These are phyloP conservation scores for Petrocephalus zakoni DNA, from an alignment of 2,113 vertebrate species.

Conservation along the genomic window DNA sequence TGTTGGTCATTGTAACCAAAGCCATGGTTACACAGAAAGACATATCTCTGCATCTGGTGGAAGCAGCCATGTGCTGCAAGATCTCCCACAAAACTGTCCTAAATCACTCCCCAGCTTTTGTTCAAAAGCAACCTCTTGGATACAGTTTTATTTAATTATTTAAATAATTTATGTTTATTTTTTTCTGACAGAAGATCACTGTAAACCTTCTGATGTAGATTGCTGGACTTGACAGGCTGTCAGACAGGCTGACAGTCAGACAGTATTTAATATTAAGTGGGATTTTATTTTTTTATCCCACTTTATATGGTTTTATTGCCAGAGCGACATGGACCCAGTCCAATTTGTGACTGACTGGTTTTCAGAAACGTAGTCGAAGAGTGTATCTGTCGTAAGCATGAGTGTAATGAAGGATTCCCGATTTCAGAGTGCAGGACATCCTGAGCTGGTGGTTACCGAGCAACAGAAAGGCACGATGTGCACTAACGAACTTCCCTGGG, in stretches of 20 bases:
- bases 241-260: background rate
- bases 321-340: background rate
- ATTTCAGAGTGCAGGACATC: background rate
- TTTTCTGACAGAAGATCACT: background rate
- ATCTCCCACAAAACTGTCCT: background rate
- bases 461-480: background rate
- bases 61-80: background rate
- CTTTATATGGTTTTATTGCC: background rate
- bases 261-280: background rate
- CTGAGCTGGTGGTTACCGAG: background rate
- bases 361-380: background rate
- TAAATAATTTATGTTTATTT: background rate
- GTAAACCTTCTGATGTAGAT: background rate
- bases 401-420: background rate
- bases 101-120: background rate
- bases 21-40: background rate
- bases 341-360: background rate
- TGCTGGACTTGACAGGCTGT: background rate
- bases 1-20: background rate
- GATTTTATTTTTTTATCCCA: background rate
- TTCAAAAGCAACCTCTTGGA: background rate
- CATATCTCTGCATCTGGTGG: background rate
- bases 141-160: no score
- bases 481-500: background rate
- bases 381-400: background rate